Base-by-base conservation (phyloP, 2,888 invertebrate genomes). In the Didymodactylos carnosus region DNA sequence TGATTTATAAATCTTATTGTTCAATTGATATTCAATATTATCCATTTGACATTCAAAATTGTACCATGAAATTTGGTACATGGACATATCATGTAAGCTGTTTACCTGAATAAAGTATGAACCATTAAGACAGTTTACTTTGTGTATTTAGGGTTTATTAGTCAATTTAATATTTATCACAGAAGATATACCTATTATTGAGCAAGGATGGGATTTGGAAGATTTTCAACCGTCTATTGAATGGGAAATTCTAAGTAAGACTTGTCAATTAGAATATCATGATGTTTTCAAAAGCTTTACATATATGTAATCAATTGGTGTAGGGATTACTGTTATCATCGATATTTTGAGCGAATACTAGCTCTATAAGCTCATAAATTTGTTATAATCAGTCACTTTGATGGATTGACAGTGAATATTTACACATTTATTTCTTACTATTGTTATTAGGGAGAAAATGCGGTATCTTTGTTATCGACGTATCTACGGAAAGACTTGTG, bases 1-100 rank as follows among this genome's bases (percentile, higher is more conserved):
- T 82, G 43, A 81, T 83, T 53, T 82, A 81, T 73, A 83, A 83
- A 77, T 81, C 80, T 46, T 75, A 76, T 80, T 83, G 83, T 81
- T 80, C 77, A 78, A 82, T 77, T 27, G 71, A 77, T 51, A 76
- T 78, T 70, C 75, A 77, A 75, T 77, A 76, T 53, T 77, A 77
- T 71, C 77, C 77, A 35, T 77, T 77, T 72, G 77, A 77, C 40
- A 71, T 72, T 40, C 93, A 94, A 83, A 92, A 92, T 1, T 94
- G 93, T 84, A 92, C 92, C 83, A 92, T 94, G 92, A 92, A 94
- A 87, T 95, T 94, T 84, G 94, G 94, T 82, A 80, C 76, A 77
- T 78, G 71, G 80, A 80, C 76, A 76, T 78, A 79, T 78, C 53
- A 71, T 70, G 71, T 49, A 40, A 53, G 69, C 23, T n/a, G 79